A percentile compares a stretch with the other conserved stretches of the same genome.
Evolutionary conservation across 2,888 invertebrate species (phyloP).

Genomic region (Ophonus ardosiacus): DNA sequence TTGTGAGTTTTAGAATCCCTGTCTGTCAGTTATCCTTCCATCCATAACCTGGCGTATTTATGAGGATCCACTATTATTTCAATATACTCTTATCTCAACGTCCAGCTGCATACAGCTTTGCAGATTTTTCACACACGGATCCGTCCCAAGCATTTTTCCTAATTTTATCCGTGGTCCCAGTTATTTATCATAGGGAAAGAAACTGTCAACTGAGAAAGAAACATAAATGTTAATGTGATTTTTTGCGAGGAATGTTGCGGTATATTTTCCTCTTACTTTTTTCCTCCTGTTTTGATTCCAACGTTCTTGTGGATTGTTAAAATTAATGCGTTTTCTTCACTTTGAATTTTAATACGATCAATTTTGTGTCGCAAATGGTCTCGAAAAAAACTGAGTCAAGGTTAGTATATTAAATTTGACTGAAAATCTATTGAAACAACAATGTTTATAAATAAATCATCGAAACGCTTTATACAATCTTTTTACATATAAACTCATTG

Average conservation of each 20-base stretch:
- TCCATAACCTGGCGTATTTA: constrained; percentile 42
- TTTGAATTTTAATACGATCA: constrained; percentile 65
- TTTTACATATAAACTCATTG: no score
- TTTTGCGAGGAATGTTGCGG: constrained; percentile 13
- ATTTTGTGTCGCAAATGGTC: constrained; percentile 40
- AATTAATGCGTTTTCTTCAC: constrained; percentile 9
- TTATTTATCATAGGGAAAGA: constrained; percentile 58
- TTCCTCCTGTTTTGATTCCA: constrained; percentile 27
- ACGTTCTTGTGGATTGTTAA: constrained; percentile 16
- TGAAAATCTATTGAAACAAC: background rate
- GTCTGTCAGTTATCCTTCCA: background rate
- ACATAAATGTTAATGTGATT: constrained; percentile 62
- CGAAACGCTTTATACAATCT: no score
- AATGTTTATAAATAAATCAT: no score
- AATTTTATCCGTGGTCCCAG: constrained; percentile 43
- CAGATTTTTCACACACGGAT: constrained; percentile 11
- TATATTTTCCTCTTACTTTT: constrained; percentile 21
- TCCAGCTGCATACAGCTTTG: background rate
- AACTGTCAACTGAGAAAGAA: constrained; percentile 54
- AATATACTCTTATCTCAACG: constrained; percentile 36
- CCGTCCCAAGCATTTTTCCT: constrained; percentile 46
- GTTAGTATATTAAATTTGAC: background rate
- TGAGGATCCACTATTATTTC: constrained; percentile 44
- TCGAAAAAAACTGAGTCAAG: background rate
- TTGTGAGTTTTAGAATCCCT: background rate